phyloP scores from a whole-genome alignment of 2,888 invertebrate genomes.

The Agonum fuliginosum region DNA sequence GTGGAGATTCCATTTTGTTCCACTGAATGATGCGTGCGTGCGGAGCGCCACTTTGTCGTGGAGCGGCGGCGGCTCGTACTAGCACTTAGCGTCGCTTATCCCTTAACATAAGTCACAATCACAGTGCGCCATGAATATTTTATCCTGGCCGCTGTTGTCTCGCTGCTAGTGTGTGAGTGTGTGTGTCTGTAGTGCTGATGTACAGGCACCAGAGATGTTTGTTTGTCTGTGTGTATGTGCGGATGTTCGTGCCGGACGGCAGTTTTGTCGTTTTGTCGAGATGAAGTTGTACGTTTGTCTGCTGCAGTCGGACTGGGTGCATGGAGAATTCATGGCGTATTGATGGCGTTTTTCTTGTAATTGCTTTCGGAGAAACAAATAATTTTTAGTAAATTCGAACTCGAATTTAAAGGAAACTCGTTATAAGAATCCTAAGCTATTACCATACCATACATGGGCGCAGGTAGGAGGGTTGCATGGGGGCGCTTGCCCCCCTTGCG shows the following conservation, averaged over 20 bases:
- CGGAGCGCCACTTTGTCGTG: conserved; percentile 64
- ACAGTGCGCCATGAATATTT: conserved; percentile 70
- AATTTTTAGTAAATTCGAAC: background rate
- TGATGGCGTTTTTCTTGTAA: background rate
- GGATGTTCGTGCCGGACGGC: conserved; percentile 13
- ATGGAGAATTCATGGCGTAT: background rate
- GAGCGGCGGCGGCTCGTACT: conserved; percentile 67
- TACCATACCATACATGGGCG: no score
- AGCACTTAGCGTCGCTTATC: conserved; percentile 67
- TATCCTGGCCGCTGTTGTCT: conserved; percentile 60
- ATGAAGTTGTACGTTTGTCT: conserved; percentile 25
- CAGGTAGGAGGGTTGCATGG: no score
- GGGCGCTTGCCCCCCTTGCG: no score
- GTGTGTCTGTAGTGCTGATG: conserved; percentile 6
- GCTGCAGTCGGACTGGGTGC: conserved; percentile 6
- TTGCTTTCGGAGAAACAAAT: background rate
- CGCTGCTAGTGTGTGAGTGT: background rate
- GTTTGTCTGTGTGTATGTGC: background rate
- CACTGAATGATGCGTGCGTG: conserved; percentile 61
- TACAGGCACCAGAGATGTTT: background rate
- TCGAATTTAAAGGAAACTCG: background rate
- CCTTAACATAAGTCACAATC: conserved; percentile 71
- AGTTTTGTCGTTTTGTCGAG: background rate
- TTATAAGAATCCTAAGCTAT: no score
- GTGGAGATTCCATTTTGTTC: conserved; percentile 30